These are phyloP conservation scores for Ceratina japonica DNA, from an alignment of 1,140 invertebrate genomes.

Conservation along the genomic window DNA sequence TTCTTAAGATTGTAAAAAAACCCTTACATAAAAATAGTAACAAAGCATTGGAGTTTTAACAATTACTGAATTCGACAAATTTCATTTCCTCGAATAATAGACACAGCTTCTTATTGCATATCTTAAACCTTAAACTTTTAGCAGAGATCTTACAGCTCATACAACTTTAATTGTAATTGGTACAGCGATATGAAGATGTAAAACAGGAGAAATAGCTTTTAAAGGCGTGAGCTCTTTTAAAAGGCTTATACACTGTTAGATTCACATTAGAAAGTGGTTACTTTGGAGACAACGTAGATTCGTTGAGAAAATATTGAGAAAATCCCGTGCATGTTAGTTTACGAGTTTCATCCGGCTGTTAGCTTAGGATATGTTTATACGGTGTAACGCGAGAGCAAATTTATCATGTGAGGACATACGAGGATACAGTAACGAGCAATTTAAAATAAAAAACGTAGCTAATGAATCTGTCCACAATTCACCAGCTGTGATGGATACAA, in stretches of 20 bases:
- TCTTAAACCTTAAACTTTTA: too few species aligned
- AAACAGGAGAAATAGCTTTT: background rate
- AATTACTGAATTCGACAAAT: too few species aligned
- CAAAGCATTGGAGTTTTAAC: too few species aligned
- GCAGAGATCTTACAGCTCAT: too few species aligned
- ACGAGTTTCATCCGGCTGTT: background rate
- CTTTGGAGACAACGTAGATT: background rate
- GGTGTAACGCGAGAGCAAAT: background rate
- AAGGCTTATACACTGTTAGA: background rate
- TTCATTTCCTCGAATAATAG: too few species aligned
- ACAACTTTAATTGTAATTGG: too few species aligned
- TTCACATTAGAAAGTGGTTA: background rate
- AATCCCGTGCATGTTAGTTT: background rate
- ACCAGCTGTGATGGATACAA: background rate
- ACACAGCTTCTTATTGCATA: too few species aligned
- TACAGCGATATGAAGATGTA: too few species aligned
- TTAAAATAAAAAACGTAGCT: too few species aligned
- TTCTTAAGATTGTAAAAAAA: too few species aligned
- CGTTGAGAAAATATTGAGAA: slow-evolving; percentile 1
- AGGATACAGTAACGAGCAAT: background rate
- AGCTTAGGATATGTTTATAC: background rate
- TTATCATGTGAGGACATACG: background rate
- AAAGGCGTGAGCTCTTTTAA: background rate
- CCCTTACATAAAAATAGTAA: too few species aligned
- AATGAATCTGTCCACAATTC: background rate